Conservation (phyloP, 2,113 vertebrate genomes). For the Xiphophorus couchianus region DNA sequence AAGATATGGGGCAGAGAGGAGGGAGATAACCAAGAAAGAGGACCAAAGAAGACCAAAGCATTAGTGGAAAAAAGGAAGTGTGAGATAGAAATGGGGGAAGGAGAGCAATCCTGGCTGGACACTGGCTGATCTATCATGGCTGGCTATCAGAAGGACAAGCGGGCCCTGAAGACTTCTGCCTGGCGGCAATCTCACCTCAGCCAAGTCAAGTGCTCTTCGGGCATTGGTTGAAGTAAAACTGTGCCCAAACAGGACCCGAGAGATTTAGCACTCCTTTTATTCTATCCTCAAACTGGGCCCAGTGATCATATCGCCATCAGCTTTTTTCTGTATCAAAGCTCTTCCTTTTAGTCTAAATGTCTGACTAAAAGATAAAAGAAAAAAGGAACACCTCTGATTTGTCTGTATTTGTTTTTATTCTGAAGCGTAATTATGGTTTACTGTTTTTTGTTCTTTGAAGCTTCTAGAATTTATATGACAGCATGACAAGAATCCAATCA, state of each 20-base stretch:
- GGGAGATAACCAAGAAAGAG: slow-evolving; percentile 66
- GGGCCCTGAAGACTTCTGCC: slow-evolving; percentile 73
- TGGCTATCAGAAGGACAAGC: slow-evolving; percentile 80
- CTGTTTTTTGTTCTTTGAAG: slow-evolving; percentile 33
- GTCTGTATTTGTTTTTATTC: slow-evolving; percentile 23
- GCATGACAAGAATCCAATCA: slow-evolving; percentile 70
- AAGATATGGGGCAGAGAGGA: slow-evolving; percentile 70
- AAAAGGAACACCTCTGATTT: slow-evolving; percentile 32
- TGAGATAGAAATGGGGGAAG: slow-evolving; percentile 65
- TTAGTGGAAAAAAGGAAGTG: slow-evolving; percentile 38
- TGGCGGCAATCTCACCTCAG: slow-evolving; percentile 77
- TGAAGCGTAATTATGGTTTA: not conserved
- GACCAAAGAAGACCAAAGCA: slow-evolving; percentile 35
- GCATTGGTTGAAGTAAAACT: slow-evolving; percentile 70
- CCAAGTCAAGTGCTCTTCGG: slow-evolving; percentile 76
- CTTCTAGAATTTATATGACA: slow-evolving; percentile 72
- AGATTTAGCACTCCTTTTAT: slow-evolving; percentile 55
- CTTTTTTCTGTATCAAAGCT: slow-evolving; percentile 64
- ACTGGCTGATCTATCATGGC: slow-evolving; percentile 80
- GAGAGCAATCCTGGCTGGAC: slow-evolving; percentile 76
- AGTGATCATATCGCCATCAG: slow-evolving; percentile 60
- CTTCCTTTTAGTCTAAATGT: slow-evolving; percentile 44
- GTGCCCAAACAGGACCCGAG: slow-evolving; percentile 72
- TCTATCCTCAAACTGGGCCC: slow-evolving; percentile 53
- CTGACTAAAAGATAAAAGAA: slow-evolving; percentile 17